Conservation (phyloP, 2,113 vertebrate genomes). For the Lophotis ruficrista region DNA sequence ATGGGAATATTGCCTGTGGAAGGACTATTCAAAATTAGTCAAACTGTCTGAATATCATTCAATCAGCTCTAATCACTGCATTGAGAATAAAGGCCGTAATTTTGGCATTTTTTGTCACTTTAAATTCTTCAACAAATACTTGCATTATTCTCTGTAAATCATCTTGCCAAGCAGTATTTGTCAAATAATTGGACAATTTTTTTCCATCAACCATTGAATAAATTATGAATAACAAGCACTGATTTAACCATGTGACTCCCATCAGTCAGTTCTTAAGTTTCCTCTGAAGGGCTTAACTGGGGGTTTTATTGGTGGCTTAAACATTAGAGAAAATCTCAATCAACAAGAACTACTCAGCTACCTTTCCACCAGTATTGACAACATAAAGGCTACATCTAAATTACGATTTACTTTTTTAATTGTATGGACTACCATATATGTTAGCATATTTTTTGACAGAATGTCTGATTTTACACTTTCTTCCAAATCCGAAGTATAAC, state of each 20-base stretch:
- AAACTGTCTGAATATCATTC: conserved; percentile 69
- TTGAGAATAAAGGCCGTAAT: conserved; percentile 63
- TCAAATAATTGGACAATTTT: conserved; percentile 69
- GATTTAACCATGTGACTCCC: conserved; percentile 62
- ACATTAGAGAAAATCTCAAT: conserved; percentile 43
- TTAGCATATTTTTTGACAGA: not conserved
- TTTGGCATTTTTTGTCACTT: conserved; percentile 66
- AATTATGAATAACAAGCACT: conserved; percentile 71
- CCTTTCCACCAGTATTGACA: conserved; percentile 27
- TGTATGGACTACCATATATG: not conserved
- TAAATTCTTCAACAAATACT: conserved; percentile 68
- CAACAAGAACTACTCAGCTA: conserved; percentile 30
- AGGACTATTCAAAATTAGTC: conserved; percentile 68
- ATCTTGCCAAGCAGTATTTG: conserved; percentile 68
- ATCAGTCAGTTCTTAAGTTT: conserved; percentile 61
- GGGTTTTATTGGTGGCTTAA: conserved; percentile 33
- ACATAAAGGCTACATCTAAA: not conserved
- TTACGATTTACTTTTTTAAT: not conserved
- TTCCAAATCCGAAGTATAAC: not conserved
- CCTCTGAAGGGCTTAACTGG: conserved; percentile 39
- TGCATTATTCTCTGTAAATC: conserved; percentile 67
- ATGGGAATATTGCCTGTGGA: conserved; percentile 66
- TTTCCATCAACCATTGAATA: conserved; percentile 70
- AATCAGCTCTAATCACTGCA: conserved; percentile 73
- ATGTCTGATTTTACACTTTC: conserved; percentile 1